Base-by-base conservation (phyloP, 2,888 invertebrate species). In the Taenaris catops region DNA sequence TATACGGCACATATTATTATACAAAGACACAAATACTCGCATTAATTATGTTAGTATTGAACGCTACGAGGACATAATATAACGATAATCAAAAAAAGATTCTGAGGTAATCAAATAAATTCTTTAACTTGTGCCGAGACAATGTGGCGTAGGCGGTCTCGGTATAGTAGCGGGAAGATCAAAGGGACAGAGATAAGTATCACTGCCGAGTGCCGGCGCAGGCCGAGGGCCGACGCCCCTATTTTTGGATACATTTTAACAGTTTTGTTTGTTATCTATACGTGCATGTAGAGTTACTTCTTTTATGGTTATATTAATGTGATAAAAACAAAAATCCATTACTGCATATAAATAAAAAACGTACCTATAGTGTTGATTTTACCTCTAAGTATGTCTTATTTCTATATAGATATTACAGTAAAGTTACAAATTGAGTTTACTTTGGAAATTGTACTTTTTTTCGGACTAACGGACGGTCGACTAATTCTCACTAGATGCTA, bases 221-320 rank as follows among this genome's bases (percentile, higher is more conserved):
- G 51, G 58, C 55, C 56, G 55, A 58, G 56, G 56, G 59, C 65
- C 62, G 60, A 62, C 53, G 64, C 62, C 65, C 64, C 62, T 59
- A 65, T 70, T 75, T 73, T 76, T 72, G 63, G 75, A 58, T 63
- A 58, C 62, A 68, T 69, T 71, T 71, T 70, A 72, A 72, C 70
- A 69, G 61, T 67, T 72, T 61, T 54, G 57, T 54, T 50, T 56
- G 58, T 63, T 64, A 63, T 65, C 62, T 60, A 51, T 47, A 48
- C 48, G 47, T 42, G 40, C 34, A 36, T 41, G 34, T 33, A 35
- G 31, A 37, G 44, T 32, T 31, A 40, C 26, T 36, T 41, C 35
- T 46, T 46, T 44, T 45, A 48, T 38, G 38, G 34, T 4, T 14
- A 4, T 3, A 14, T 32, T 34, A 32, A 34, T 25, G 34, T 27